These are phyloP conservation scores for Arion vulgaris DNA, from an alignment of 1,140 invertebrate species.

Conservation along the genomic window DNA sequence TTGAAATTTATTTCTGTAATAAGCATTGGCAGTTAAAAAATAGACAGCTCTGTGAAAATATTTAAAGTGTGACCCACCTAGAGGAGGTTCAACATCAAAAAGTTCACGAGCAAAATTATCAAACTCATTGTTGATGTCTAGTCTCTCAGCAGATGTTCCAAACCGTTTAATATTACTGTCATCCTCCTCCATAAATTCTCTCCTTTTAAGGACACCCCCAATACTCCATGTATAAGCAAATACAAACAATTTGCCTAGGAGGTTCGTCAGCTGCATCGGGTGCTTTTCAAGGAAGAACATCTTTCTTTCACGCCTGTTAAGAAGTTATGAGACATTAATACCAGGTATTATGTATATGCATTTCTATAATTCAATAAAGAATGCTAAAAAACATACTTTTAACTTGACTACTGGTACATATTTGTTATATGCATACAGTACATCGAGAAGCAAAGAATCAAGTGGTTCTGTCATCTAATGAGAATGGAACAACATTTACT, in stretches of 20 bases:
- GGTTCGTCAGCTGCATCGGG: slow-evolving; percentile 70
- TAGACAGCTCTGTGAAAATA: no score
- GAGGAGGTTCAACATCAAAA: slow-evolving; percentile 78
- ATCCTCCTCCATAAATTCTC: slow-evolving; percentile 71
- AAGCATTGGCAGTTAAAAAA: no score
- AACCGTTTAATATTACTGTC: slow-evolving; percentile 52
- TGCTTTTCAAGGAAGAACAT: slow-evolving; percentile 69
- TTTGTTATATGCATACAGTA: no score
- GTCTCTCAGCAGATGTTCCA: slow-evolving; percentile 70
- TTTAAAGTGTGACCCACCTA: slow-evolving; percentile 61
- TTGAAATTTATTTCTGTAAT: no score
- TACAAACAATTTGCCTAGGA: slow-evolving; percentile 75
- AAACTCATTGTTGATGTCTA: slow-evolving; percentile 79
- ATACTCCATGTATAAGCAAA: slow-evolving; percentile 71
- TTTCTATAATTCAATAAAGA: no score
- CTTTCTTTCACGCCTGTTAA: slow-evolving; percentile 35
- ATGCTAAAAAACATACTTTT: no score
- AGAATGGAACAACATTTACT: no score
- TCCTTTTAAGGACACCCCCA: slow-evolving; percentile 67
- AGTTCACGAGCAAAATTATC: slow-evolving; percentile 80
- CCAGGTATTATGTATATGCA: no score
- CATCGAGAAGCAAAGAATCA: no score
- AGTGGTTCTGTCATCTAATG: no score
- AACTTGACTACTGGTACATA: no score
- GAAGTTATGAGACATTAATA: not conserved